Base-by-base conservation (phyloP, 2,888 invertebrate genomes). In the Platerodrilus igneus region DNA sequence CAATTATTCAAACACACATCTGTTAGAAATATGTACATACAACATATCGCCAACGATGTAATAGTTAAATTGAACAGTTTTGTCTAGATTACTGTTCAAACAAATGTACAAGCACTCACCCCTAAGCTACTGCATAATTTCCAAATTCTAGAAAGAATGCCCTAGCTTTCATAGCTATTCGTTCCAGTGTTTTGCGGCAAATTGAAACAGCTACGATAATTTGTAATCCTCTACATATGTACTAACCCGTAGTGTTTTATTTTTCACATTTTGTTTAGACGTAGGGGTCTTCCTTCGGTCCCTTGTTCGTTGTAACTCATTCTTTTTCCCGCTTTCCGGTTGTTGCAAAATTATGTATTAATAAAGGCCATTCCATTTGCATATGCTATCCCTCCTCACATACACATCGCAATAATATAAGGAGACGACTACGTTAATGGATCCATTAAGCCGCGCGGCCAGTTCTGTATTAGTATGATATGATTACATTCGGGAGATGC, bases 1-100 rank as follows among this genome's bases (percentile, higher is more conserved):
- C 66, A 66, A 66, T 66, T 65, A 66, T 64, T 62, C 63, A 64
- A 49, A 38, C 51, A 50, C 62, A 57, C 66, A 66, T 65, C 65
- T 66, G 66, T 62, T 63, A 56, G 55, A 55, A 58, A 61, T 60
- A 62, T 60, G 55, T 54, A 52, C 45, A 49, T 48, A 47, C 53
- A 38, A 36, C 42, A 38, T 42, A 38, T 51, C 51, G 51, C 52
- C 51, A 51, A 47, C 48, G 43, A 55, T 45, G 53, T 52, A 58
- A 57, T 53, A 48, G 52, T 48, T 46, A 51, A 52, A 56, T 52
- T 50, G 51, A 52, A 48, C 55, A 55, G 38, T 35, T 43, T 27
- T 29, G 16, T 31, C 33, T 29, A 27, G 29, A 39, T 52, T 51
- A 51, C 41, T 45, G 36, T 43, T 47, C 41, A 13, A 38, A 49